Base-by-base conservation (phyloP, 2,113 vertebrate genomes). In the Etheostoma cragini region DNA sequence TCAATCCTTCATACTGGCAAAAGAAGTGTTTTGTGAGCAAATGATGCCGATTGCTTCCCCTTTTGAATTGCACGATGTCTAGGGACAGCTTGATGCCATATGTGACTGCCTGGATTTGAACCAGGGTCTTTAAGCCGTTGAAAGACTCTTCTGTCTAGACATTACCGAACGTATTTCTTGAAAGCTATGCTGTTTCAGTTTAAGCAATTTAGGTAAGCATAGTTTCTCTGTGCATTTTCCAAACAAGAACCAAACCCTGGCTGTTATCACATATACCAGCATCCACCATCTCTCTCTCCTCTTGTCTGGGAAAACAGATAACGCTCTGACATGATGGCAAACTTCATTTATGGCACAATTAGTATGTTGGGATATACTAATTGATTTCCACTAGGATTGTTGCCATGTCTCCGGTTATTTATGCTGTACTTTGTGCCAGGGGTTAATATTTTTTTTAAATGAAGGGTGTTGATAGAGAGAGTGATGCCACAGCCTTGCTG, bases 1-100 rank as follows among this genome's bases (percentile, higher is more conserved):
- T 87, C 87, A 89, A 90, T 93, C 73, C 81, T 65, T 83, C 76
- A 56, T 35, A 61, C 63, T 93, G 93, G 91, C 90, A 83, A 68
- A 82, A 52, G 17, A 24, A 79, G 72, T 12, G 24, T 81, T 90
- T 87, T 38, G 50, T 82, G 81, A 88, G 80, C 62, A 79, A 84
- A 87, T 67, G 81, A 82, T 87, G 88, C 78, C 79, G 80, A 82
- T 75, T 69, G 72, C 78, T 46, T 60, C 65, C 68, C 80, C 47
- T 65, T 57, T 75, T 89, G 78, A 90, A 86, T 82, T 58, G 50
- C 26, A 72, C 71, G 56, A 84, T 56, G 72, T 83, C 83, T 79
- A 53, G 86, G 81, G 82, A 89, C 82, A 86, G 83, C 83, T 83
- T 84, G 78, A 57, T 45, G 82, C 91, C 88, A 86, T 87, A 91